These are phyloP conservation scores for Hedya salicella DNA, from an alignment of 2,888 invertebrate genomes.

Conservation along the genomic window DNA sequence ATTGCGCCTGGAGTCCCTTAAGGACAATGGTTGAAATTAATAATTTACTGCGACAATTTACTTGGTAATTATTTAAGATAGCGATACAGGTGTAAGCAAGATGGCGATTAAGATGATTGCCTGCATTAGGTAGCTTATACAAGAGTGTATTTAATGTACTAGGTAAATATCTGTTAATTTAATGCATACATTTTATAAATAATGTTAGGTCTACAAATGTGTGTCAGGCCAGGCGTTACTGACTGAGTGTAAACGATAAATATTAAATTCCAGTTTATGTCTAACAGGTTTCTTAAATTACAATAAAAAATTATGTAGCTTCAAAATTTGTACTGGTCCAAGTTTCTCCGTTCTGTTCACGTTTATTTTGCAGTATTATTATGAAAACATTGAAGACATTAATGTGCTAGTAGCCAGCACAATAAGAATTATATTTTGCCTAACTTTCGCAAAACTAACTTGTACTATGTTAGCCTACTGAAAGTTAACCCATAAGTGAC, in stretches of 20 bases:
- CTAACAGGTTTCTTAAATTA: not conserved
- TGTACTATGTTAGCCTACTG: conserved; percentile 57
- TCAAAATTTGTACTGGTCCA: not conserved
- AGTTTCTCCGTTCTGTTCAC: not conserved
- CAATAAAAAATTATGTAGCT: not conserved
- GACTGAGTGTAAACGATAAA: conserved; percentile 23
- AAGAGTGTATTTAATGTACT: conserved; percentile 23
- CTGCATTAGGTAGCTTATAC: conserved; percentile 23
- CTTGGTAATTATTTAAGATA: conserved; percentile 24
- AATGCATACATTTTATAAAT: conserved; percentile 40
- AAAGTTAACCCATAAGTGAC: conserved; percentile 73
- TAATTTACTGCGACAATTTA: conserved; percentile 34
- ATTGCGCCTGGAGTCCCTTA: conserved; percentile 45
- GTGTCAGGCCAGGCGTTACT: conserved; percentile 25
- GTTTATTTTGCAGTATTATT: not conserved
- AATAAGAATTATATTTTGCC: conserved; percentile 24
- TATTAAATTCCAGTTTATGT: conserved; percentile 12
- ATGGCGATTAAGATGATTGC: conserved; percentile 34
- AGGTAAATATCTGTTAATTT: conserved; percentile 28
- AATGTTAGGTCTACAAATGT: conserved; percentile 39
- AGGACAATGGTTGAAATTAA: conserved; percentile 36
- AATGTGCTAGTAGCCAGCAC: not conserved
- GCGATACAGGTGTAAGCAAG: conserved; percentile 33
- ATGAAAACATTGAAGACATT: not conserved
- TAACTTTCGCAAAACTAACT: conserved; percentile 46